Percentiles rank a stretch among this genome's conserved stretches.
These are phyloP conservation scores for Archilochus colubris DNA, from an alignment of 2,113 vertebrate species.

Conservation along the genomic window DNA sequence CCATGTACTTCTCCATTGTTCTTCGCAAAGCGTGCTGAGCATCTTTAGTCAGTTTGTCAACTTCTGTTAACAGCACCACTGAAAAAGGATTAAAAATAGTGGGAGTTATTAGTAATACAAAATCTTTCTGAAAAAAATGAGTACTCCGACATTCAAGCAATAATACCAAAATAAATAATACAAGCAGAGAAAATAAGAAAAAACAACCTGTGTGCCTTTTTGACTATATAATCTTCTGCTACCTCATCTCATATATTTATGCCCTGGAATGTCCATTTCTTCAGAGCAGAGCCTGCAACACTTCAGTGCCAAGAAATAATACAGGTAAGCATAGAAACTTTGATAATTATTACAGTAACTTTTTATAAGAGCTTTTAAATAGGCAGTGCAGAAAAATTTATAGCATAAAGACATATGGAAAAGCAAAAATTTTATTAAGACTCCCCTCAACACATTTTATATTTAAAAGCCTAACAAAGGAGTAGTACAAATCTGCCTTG, in stretches of 20 bases:
- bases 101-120: not conserved
- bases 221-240: not conserved
- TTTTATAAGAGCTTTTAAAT: not conserved
- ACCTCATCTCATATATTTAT: not conserved
- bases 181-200: not conserved
- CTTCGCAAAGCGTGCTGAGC: slow-evolving; percentile 96
- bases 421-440: not conserved
- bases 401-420: not conserved
- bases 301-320: not conserved
- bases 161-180: not conserved
- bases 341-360: not conserved
- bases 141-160: not conserved
- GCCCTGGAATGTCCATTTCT: not conserved
- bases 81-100: slow-evolving; percentile 23
- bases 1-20: slow-evolving; percentile 99
- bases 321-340: not conserved
- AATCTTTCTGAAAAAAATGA: not conserved
- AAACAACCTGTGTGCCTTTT: not conserved
- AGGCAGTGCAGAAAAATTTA: not conserved
- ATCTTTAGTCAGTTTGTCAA: slow-evolving; percentile 95
- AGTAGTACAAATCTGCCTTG: not conserved
- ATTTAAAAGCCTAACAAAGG: not conserved
- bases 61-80: slow-evolving; percentile 96
- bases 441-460: not conserved
- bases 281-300: not conserved